Evolutionary conservation across 2,797 vertebrate species (phyloP), one percentile per base, ranked within the genome.

Genomic region (Aselliscus stoliczkanus): DNA sequence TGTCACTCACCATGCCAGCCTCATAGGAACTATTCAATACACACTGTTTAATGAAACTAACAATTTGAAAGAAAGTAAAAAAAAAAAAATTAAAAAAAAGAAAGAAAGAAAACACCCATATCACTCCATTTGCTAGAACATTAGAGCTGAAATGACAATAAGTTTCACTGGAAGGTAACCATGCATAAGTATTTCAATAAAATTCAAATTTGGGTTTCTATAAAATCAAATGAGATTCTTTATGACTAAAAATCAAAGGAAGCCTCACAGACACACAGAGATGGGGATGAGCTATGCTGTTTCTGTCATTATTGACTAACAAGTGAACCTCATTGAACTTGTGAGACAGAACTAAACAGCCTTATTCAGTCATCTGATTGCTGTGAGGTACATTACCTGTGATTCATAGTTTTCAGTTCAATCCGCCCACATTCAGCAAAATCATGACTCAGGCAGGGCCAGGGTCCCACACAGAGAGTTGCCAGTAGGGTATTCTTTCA

Each of bases 41-140:
- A 93, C 86, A 85, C 65, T 81, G 80, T 76, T 94, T 96, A 92
- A 95, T 60, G 88, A 94, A 96, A 90, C 84, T 56, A 92, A 92
- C 72, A 87, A 90, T 34, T 50, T 44, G 72, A 69, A 93, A 88
- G 29, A n/a, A 92, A 75, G 69, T 72, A 4, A 20, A 20, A 58
- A 75, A 79, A 52, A 39, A 83, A 62, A 88, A 81, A 29, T 23
- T 34, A 37, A 94, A 88, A 60, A 7, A n/a, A 60, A 73, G 37
- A 10, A n/a, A n/a, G n/a, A n/a, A n/a, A n/a, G n/a, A n/a, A n/a
- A 50, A 15, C 47, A 50, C 52, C 52, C 52, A 50, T 52, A 60
- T 9, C 42, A 54, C 31, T 75, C 85, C 73, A 52, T 82, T 94
- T 93, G 72, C 90, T 37, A 77, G 67, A 95, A 65, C 70, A 87